Percentiles rank a stretch among this genome's conserved stretches.
Conservation (phyloP, 2,888 invertebrate genomes). For the Chrysolina oricalcia region DNA sequence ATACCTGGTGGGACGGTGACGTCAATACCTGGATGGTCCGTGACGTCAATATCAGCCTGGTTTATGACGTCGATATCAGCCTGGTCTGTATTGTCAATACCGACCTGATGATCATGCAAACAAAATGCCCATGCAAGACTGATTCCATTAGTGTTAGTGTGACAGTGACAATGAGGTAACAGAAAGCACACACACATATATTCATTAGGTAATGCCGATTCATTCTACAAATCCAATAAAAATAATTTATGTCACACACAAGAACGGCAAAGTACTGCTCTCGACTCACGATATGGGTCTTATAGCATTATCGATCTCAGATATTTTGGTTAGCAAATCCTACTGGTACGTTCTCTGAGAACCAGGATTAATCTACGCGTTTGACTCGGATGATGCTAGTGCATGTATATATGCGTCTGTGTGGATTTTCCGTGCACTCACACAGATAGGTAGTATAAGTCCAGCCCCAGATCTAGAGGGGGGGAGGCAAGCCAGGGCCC, state of each 20-base stretch:
- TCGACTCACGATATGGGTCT: background rate
- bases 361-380: too few species aligned
- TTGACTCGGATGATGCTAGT: too few species aligned
- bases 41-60: background rate
- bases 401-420: too few species aligned
- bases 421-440: too few species aligned
- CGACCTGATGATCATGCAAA: constrained; percentile 65
- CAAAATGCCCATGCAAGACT: constrained; percentile 62
- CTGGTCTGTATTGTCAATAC: constrained; percentile 51
- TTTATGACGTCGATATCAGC: constrained; percentile 5
- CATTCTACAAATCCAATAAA: background rate
- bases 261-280: background rate
- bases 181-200: background rate
- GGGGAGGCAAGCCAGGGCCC: too few species aligned
- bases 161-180: background rate
- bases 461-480: too few species aligned
- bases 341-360: too few species aligned
- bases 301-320: too few species aligned
- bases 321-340: too few species aligned
- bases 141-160: constrained; percentile 26
- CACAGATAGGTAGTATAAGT: too few species aligned
- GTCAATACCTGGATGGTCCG: background rate
- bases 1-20: background rate
- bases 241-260: background rate
- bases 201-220: background rate